These are phyloP conservation scores for Argopecten irradians DNA, from an alignment of 1,140 invertebrate species.

Conservation along the genomic window DNA sequence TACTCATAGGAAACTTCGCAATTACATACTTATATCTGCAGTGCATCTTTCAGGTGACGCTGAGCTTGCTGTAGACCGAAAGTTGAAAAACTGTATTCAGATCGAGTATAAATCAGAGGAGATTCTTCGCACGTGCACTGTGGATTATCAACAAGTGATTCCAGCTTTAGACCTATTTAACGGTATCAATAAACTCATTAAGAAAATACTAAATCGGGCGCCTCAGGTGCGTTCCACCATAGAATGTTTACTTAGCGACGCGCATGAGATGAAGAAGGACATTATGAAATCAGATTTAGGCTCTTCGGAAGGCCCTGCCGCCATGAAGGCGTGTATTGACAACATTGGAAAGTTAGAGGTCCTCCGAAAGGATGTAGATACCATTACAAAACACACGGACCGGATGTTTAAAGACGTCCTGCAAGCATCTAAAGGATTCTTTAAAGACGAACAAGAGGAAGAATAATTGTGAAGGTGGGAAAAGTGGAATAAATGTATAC, in stretches of 20 bases:
- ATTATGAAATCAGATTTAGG: background rate
- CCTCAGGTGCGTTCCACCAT: background rate
- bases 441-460: background rate
- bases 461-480: background rate
- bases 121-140: background rate
- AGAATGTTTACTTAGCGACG: background rate
- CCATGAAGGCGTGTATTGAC: constrained; percentile 9
- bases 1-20: no score
- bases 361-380: background rate
- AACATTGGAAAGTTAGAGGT: background rate
- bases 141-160: constrained; percentile 18
- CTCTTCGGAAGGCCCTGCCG: background rate
- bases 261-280: constrained; percentile 24
- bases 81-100: constrained; percentile 3
- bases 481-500: no score
- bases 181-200: background rate
- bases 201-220: constrained; percentile 12
- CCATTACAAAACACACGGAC: background rate
- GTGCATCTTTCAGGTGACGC: background rate
- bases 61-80: background rate
- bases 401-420: background rate
- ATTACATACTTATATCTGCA: no score
- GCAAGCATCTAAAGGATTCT: constrained; percentile 23
- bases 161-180: constrained; percentile 15
- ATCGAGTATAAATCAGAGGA: background rate